These are phyloP conservation scores for Ceriagrion tenellum DNA, from an alignment of 2,888 invertebrate species.

Conservation along the genomic window DNA sequence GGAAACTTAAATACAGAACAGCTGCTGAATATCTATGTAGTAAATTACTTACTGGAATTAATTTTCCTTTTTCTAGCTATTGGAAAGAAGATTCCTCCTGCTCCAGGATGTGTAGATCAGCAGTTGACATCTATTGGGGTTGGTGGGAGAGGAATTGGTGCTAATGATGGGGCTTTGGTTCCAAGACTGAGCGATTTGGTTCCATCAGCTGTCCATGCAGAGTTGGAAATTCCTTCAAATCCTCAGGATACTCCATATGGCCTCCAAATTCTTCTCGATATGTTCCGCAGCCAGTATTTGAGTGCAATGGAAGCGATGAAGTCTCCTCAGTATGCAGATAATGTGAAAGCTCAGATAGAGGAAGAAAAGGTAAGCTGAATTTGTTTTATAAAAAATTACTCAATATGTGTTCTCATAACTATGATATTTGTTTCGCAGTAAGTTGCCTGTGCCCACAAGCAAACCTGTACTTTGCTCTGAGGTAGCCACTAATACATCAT, in stretches of 20 bases:
- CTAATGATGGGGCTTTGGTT: conserved; percentile 73
- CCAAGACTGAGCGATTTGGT: conserved; percentile 69
- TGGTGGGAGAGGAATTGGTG: conserved; percentile 82
- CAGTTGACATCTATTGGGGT: conserved; percentile 88
- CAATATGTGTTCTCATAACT: too few relatives aligned
- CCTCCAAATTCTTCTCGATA: conserved; percentile 91
- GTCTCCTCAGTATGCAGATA: conserved; percentile 85
- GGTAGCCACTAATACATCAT: too few relatives aligned
- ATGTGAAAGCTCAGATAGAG: conserved; percentile 88
- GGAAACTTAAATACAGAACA: too few relatives aligned
- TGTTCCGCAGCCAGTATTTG: conserved; percentile 92
- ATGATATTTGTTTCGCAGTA: too few relatives aligned
- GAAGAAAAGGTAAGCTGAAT: conserved; percentile 84
- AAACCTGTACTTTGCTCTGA: too few relatives aligned
- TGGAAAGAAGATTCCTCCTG: conserved; percentile 89
- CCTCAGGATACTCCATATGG: conserved; percentile 91
- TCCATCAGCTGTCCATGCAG: conserved; percentile 84
- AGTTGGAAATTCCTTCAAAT: conserved; percentile 89
- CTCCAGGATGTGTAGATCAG: conserved; percentile 95
- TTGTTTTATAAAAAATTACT: neutral
- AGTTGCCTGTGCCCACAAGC: too few relatives aligned
- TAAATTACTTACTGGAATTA: neutral
- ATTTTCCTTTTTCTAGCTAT: conserved; percentile 76
- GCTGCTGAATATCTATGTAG: too few relatives aligned
- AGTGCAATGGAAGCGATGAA: conserved; percentile 91